Evolutionary conservation across 2,113 vertebrate species (phyloP).

Genomic region (Romanogobio albipinnatus): DNA sequence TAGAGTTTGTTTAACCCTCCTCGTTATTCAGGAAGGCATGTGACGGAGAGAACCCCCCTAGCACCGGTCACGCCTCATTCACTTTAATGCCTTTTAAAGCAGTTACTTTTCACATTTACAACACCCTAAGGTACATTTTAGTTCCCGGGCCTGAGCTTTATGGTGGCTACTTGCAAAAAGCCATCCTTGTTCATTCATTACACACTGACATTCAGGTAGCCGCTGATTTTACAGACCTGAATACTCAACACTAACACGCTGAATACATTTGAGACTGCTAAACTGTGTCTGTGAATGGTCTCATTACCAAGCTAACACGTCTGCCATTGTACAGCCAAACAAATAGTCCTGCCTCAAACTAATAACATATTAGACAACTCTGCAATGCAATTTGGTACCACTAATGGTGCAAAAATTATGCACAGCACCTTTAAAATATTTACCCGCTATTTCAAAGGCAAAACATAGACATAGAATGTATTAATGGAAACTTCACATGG

Average conservation of each 20-base stretch:
- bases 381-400: not conserved
- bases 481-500: not conserved
- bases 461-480: not conserved
- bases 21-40: slow-evolving; percentile 74
- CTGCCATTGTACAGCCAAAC: not conserved
- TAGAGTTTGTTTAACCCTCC: slow-evolving; percentile 76
- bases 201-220: slow-evolving; percentile 24
- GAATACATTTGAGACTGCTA: slow-evolving; percentile 1
- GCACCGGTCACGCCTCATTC: slow-evolving; percentile 4
- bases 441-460: not conserved
- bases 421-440: not conserved
- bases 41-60: slow-evolving; percentile 61
- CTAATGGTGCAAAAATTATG: not conserved
- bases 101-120: slow-evolving; percentile 69
- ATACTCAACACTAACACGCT: slow-evolving; percentile 28
- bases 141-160: slow-evolving; percentile 70
- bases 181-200: slow-evolving; percentile 53
- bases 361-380: not conserved
- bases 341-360: not conserved
- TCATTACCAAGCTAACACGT: not conserved
- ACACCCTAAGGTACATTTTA: slow-evolving; percentile 73
- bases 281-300: not conserved
- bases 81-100: slow-evolving; percentile 68
- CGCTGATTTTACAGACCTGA: slow-evolving; percentile 20
- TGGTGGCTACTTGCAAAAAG: slow-evolving; percentile 36